Percentiles rank a stretch among this genome's conserved stretches.
Evolutionary conservation across 2,797 vertebrate genomes (phyloP).

Genomic region (Paramormyrops hopkinsi): DNA sequence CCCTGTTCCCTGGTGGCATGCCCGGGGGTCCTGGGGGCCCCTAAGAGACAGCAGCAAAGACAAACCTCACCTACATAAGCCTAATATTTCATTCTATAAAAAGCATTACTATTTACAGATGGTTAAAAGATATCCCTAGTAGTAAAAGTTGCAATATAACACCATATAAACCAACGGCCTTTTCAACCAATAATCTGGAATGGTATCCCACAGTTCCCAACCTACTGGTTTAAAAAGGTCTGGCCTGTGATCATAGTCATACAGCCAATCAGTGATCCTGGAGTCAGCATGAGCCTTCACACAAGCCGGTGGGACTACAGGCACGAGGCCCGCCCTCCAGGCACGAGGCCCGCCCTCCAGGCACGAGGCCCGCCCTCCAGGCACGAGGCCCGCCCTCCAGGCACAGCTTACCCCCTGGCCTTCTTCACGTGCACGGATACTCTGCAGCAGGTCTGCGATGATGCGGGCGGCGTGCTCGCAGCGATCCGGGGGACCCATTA

Average conservation of each 20-base stretch:
- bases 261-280: not conserved
- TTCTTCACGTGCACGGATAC: slow-evolving; percentile 53
- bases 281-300: not conserved
- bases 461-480: slow-evolving; percentile 69
- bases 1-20: slow-evolving; percentile 58
- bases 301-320: not conserved
- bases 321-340: not conserved
- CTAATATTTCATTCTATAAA: not conserved
- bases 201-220: not conserved
- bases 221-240: not conserved
- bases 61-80: not conserved
- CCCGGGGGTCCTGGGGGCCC: slow-evolving; percentile 65
- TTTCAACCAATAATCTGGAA: not conserved
- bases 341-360: not conserved
- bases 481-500: slow-evolving; percentile 70
- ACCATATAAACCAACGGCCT: not conserved
- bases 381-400: not conserved
- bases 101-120: not conserved
- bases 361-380: not conserved
- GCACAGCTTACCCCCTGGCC: slow-evolving; percentile 23
- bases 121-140: not conserved
- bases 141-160: not conserved
- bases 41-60: slow-evolving; percentile 33
- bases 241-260: not conserved
- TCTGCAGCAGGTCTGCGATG: slow-evolving; percentile 68